Conservation (phyloP, 1,140 invertebrate genomes). For the Zophobas atratus region DNA sequence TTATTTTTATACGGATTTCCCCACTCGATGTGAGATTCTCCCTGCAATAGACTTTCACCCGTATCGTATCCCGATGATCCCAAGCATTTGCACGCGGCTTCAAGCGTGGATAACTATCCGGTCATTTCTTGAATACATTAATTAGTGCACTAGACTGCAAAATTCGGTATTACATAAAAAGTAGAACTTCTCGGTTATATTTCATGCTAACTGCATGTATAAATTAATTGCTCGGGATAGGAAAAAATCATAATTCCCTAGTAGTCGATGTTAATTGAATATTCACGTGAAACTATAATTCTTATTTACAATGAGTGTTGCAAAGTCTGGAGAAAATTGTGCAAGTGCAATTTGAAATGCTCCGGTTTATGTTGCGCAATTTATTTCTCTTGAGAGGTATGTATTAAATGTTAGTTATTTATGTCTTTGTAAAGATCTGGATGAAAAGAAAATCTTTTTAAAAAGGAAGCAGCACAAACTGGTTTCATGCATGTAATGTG, state of each 20-base stretch:
- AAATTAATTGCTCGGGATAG: neutral
- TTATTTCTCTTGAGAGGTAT: neutral
- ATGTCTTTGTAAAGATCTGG: neutral
- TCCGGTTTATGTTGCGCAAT: neutral
- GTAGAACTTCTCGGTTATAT: neutral
- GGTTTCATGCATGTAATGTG: conserved; percentile 2
- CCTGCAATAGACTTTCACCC: conserved; percentile 34
- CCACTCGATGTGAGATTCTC: conserved; percentile 22
- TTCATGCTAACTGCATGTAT: conserved; percentile 4
- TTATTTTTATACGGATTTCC: conserved; percentile 31
- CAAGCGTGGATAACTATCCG: conserved; percentile 41
- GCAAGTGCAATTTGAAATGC: neutral
- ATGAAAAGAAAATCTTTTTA: conserved; percentile 1
- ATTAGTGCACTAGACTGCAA: conserved; percentile 44
- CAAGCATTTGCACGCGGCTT: conserved; percentile 33
- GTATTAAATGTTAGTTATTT: neutral
- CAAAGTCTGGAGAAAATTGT: neutral
- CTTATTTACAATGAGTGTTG: neutral
- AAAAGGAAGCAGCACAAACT: neutral
- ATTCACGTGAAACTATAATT: neutral
- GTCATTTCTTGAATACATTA: conserved; percentile 46
- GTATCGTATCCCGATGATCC: neutral
- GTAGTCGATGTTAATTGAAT: neutral
- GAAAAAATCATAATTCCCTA: conserved; percentile 1
- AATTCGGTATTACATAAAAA: conserved; percentile 44